A percentile compares a stretch with the other conserved stretches of the same genome.
These are phyloP conservation scores for Pseudomyrmex pallidus DNA, from an alignment of 1,140 invertebrate genomes.

Conservation along the genomic window DNA sequence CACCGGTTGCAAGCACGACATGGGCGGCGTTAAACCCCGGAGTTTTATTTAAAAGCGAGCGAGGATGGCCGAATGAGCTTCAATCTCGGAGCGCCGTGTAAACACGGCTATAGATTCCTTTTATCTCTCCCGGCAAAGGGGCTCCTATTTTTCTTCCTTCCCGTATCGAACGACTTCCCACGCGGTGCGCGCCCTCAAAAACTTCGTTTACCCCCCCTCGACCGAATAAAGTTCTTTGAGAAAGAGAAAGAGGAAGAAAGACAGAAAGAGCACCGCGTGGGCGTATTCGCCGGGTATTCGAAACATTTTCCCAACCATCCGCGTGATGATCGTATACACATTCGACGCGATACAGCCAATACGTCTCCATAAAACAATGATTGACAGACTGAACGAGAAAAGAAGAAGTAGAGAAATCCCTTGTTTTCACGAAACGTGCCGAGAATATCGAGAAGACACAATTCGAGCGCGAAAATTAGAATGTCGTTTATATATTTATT, in stretches of 20 bases:
- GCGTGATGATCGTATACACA: constrained; percentile 57
- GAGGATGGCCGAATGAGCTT: constrained; percentile 58
- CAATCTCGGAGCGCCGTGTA: constrained; percentile 65
- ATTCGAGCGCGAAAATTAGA: constrained; percentile 10
- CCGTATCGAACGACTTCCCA: constrained; percentile 55
- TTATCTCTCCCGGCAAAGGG: constrained; percentile 66
- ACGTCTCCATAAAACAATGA: constrained; percentile 39
- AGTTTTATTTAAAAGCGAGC: constrained; percentile 65
- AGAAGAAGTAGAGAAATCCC: background rate
- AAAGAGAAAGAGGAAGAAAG: constrained; percentile 1
- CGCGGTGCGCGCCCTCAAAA: constrained; percentile 1
- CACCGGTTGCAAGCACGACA: constrained; percentile 19
- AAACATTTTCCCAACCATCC: constrained; percentile 53
- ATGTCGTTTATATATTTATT: background rate
- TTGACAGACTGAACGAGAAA: background rate
- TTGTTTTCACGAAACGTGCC: background rate
- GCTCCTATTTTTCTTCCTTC: constrained; percentile 58
- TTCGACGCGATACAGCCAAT: constrained; percentile 40
- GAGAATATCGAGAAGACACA: background rate
- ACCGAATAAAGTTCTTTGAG: constrained; percentile 51
- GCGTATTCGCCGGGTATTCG: constrained; percentile 52
- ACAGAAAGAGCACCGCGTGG: background rate
- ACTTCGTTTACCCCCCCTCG: constrained; percentile 44
- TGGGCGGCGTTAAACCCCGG: constrained; percentile 26
- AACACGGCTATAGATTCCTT: constrained; percentile 72